These are phyloP conservation scores for Papilio gigon DNA, from an alignment of 2,888 invertebrate species.

Conservation along the genomic window DNA sequence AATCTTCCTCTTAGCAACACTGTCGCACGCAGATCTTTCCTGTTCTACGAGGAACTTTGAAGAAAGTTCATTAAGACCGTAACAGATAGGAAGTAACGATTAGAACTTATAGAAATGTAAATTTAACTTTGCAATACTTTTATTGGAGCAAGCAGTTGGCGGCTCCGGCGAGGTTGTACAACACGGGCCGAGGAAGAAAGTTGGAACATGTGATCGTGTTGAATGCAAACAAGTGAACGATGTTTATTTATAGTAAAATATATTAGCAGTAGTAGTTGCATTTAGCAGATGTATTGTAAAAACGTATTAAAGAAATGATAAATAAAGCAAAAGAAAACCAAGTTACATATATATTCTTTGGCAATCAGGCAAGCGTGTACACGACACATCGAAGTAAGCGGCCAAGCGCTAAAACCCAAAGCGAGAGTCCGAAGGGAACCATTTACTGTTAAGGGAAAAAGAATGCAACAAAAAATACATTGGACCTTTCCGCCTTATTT, in stretches of 20 bases:
- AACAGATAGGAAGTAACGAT: slow-evolving; percentile 20
- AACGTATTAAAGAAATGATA: too few relatives aligned
- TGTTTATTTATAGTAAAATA: too few relatives aligned
- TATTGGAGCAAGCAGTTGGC: not conserved
- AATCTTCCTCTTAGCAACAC: not conserved
- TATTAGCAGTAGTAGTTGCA: too few relatives aligned
- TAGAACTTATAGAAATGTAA: slow-evolving; percentile 8
- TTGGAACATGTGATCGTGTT: too few relatives aligned
- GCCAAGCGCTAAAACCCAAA: slow-evolving; percentile 44
- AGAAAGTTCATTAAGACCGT: slow-evolving; percentile 15
- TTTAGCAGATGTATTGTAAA: too few relatives aligned
- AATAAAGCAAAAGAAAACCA: slow-evolving; percentile 2
- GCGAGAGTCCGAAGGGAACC: slow-evolving; percentile 44
- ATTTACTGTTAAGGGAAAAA: slow-evolving; percentile 45
- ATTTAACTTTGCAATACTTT: slow-evolving; percentile 11
- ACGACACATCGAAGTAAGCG: slow-evolving; percentile 37
- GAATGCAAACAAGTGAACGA: too few relatives aligned
- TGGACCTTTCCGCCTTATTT: slow-evolving; percentile 43
- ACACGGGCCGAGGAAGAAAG: not conserved
- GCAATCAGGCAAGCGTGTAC: slow-evolving; percentile 28
- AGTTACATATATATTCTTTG: too few relatives aligned
- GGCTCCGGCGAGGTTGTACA: not conserved
- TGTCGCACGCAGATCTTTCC: slow-evolving; percentile 3
- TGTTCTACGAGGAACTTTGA: not conserved
- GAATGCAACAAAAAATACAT: slow-evolving; percentile 44